phyloP scores from a whole-genome alignment of 2,797 vertebrate genomes.

The Cynodonichthys magdalenae region DNA sequence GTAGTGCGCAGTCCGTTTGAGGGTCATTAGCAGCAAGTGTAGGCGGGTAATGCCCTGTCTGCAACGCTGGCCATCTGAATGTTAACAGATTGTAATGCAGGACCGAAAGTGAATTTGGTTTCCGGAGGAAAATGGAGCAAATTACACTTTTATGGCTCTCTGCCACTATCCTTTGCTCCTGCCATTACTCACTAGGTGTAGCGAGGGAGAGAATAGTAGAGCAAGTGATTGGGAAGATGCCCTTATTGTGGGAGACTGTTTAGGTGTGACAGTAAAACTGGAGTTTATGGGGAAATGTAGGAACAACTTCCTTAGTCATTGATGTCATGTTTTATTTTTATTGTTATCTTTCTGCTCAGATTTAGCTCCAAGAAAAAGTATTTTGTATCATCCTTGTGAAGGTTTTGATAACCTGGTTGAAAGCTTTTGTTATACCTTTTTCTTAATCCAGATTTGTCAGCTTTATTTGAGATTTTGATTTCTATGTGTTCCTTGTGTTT shows the following conservation, averaged over 20 bases:
- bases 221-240: conserved; percentile 68
- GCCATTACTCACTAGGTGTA: conserved; percentile 77
- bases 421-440: conserved; percentile 11
- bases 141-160: conserved; percentile 85
- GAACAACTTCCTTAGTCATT: conserved; percentile 46
- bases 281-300: conserved; percentile 42
- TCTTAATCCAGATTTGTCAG: conserved; percentile 25
- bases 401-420: conserved; percentile 22
- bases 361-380: conserved; percentile 12
- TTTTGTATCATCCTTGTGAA: conserved; percentile 24
- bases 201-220: conserved; percentile 44
- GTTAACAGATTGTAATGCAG: conserved; percentile 79
- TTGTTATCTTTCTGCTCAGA: conserved; percentile 47
- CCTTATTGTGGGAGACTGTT: conserved; percentile 48
- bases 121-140: conserved; percentile 80
- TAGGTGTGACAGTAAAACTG: conserved; percentile 48
- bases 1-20: conserved; percentile 34
- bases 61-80: conserved; percentile 74
- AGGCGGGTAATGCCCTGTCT: conserved; percentile 74
- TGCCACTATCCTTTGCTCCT: conserved; percentile 79
- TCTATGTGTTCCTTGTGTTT: conserved; percentile 9
- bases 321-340: conserved; percentile 28
- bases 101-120: conserved; percentile 80
- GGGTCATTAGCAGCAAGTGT: conserved; percentile 70
- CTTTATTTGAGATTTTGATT: conserved; percentile 13